Evolutionary conservation across 2,888 invertebrate species (phyloP).

Genomic region (Linnaemya tessellans): DNA sequence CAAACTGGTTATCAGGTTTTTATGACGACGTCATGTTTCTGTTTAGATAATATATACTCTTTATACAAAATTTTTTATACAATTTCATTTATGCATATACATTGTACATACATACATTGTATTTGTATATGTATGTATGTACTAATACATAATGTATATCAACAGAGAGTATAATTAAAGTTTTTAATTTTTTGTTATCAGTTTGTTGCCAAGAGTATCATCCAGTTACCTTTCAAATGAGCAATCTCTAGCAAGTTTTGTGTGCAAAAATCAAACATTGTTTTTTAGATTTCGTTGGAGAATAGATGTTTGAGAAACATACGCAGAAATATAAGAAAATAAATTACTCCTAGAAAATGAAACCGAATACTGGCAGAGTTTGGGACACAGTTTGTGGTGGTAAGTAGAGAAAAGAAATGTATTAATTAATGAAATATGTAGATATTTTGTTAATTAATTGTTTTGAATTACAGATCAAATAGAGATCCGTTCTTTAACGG

Average conservation of each 20-base stretch:
- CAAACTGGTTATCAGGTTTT: neutral
- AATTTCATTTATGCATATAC: neutral
- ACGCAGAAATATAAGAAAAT: neutral
- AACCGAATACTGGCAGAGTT: conserved; percentile 59
- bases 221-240: neutral
- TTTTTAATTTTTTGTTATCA: conserved; percentile 16
- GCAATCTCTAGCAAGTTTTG: neutral
- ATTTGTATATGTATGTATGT: too few species aligned
- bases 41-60: neutral
- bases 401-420: conserved; percentile 1
- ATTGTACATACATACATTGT: neutral
- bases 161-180: neutral
- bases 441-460: conserved; percentile 64
- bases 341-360: conserved; percentile 62
- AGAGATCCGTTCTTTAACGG: conserved; percentile 85
- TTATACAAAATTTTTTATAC: neutral
- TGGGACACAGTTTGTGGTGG: conserved; percentile 68
- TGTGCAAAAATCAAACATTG: neutral
- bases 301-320: neutral
- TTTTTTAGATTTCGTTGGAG: neutral
- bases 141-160: neutral
- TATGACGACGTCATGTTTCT: neutral
- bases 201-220: neutral
- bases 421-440: conserved; percentile 70
- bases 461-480: conserved; percentile 84